These are phyloP conservation scores for Lysandra bellargus DNA, from an alignment of 2,888 invertebrate species.

Conservation along the genomic window DNA sequence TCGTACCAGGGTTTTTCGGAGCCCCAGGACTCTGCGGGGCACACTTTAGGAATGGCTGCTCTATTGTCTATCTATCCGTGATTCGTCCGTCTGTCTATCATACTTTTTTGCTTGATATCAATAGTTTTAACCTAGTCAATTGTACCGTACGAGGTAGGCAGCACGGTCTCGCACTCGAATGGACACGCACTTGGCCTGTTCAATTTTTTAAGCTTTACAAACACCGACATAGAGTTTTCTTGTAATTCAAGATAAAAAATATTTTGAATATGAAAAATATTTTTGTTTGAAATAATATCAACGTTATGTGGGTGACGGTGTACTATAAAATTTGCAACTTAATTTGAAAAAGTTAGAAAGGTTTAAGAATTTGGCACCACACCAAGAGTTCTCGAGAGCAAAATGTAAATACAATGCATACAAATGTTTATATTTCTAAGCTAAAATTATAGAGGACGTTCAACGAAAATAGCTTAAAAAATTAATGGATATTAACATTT, in stretches of 20 bases:
- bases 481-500: background rate
- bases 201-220: too few relatives aligned
- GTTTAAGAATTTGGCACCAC: background rate
- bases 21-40: too few relatives aligned
- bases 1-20: too few relatives aligned
- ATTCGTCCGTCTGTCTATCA: too few relatives aligned
- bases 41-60: too few relatives aligned
- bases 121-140: too few relatives aligned
- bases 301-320: background rate
- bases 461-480: background rate
- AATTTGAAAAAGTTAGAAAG: background rate
- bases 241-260: background rate
- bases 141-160: too few relatives aligned
- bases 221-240: too few relatives aligned
- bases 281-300: background rate
- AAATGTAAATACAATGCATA: constrained; percentile 6
- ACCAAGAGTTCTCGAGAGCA: background rate
- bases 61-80: too few relatives aligned
- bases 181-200: too few relatives aligned
- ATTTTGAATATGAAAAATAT: background rate
- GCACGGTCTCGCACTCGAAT: too few relatives aligned
- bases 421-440: background rate
- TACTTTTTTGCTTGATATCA: too few relatives aligned
- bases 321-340: constrained; percentile 8
- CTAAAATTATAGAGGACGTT: background rate